Evolutionary conservation across 2,113 vertebrate species (phyloP).

Genomic region (Siphamia tubifer): DNA sequence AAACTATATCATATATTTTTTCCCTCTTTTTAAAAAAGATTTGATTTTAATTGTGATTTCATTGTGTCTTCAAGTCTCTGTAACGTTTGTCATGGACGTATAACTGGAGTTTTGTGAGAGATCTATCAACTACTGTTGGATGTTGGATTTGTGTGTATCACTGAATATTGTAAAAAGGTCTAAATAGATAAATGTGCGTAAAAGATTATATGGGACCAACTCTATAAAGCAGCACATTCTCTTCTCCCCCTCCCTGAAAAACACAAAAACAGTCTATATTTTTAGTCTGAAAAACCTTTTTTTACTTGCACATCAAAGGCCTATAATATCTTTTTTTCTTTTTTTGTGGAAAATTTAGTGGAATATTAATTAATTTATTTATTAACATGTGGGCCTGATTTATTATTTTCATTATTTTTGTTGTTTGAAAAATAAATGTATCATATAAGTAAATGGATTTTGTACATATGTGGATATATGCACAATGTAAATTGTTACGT

Average conservation of each 20-base stretch:
- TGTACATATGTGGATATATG: slow-evolving; percentile 75
- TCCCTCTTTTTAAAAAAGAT: too few species aligned
- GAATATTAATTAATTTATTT: slow-evolving; percentile 20
- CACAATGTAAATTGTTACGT: slow-evolving; percentile 70
- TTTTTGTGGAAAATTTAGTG: neutral
- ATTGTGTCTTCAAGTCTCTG: slow-evolving; percentile 60
- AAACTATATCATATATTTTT: slow-evolving; percentile 33
- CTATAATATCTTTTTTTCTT: slow-evolving; percentile 23
- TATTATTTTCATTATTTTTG: slow-evolving; percentile 5
- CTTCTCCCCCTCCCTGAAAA: neutral
- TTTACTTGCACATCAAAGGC: slow-evolving; percentile 61
- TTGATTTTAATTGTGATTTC: slow-evolving; percentile 50
- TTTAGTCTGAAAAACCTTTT: slow-evolving; percentile 58
- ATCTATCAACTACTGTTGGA: slow-evolving; percentile 71
- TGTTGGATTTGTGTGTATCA: slow-evolving; percentile 72
- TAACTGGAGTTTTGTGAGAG: slow-evolving; percentile 73
- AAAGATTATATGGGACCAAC: slow-evolving; percentile 73
- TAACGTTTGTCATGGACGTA: slow-evolving; percentile 61
- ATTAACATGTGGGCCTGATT: slow-evolving; percentile 28
- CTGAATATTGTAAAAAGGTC: slow-evolving; percentile 74
- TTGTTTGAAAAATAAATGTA: neutral
- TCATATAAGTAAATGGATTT: slow-evolving; percentile 3
- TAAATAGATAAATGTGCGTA: slow-evolving; percentile 68
- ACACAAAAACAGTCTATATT: slow-evolving; percentile 69
- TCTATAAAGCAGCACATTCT: slow-evolving; percentile 49